phyloP scores from a whole-genome alignment of 2,113 vertebrate species.

The Clarias magur region DNA sequence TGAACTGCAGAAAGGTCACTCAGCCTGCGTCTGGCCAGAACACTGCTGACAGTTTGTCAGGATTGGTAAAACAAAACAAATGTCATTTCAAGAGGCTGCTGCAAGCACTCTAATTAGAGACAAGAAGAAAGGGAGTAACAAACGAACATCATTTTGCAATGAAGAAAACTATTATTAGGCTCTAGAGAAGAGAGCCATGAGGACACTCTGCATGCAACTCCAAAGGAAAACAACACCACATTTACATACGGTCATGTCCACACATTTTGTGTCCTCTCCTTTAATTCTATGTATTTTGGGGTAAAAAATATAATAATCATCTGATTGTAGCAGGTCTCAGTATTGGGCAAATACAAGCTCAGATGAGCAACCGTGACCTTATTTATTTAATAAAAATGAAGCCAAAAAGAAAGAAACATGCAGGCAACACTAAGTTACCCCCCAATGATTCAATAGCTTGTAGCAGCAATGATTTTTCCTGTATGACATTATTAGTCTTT shows the following conservation, averaged over 20 bases:
- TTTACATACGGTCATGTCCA: conserved; percentile 11
- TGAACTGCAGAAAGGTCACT: conserved; percentile 68
- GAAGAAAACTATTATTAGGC: background rate
- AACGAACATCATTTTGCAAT: background rate
- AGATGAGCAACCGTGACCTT: too few relatives aligned
- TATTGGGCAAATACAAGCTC: too few relatives aligned
- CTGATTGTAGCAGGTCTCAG: too few relatives aligned
- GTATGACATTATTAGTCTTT: too few relatives aligned
- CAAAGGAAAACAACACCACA: conserved; percentile 10
- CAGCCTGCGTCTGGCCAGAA: conserved; percentile 52
- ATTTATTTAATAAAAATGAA: too few relatives aligned
- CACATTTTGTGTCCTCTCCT: too few relatives aligned
- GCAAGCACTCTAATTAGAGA: conserved; percentile 45
- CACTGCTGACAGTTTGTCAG: conserved; percentile 66
- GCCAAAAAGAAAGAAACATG: too few relatives aligned
- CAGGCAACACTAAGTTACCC: too few relatives aligned
- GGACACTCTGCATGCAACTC: background rate
- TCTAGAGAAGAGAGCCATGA: background rate
- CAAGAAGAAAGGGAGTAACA: background rate
- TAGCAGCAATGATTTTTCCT: too few relatives aligned
- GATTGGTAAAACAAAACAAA: conserved; percentile 62
- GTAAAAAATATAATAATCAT: too few relatives aligned
- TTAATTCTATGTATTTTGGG: too few relatives aligned
- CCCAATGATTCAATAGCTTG: too few relatives aligned
- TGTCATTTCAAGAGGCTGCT: conserved; percentile 50